A percentile compares a stretch with the other conserved stretches of the same genome.
Conservation (phyloP, 2,797 vertebrate species). For the Strix occidentalis region DNA sequence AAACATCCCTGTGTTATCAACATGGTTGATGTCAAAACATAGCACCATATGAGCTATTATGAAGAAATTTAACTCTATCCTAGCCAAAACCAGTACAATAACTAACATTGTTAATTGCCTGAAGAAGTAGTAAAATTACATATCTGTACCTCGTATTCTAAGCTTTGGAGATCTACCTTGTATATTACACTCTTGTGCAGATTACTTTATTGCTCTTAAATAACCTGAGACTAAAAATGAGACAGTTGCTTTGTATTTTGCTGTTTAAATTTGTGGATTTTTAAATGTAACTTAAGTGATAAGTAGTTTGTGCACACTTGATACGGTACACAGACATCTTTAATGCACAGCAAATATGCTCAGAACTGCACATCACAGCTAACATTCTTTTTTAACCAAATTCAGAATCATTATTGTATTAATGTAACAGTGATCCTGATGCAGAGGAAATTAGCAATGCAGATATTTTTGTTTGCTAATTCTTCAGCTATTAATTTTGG, state of each 20-base stretch:
- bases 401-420: neutral
- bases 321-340: accelerated
- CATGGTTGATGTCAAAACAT: neutral
- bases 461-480: neutral
- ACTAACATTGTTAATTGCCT: neutral
- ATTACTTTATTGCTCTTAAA: neutral
- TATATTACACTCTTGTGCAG: neutral
- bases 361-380: neutral
- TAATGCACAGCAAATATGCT: neutral
- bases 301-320: neutral
- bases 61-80: neutral
- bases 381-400: neutral
- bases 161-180: neutral
- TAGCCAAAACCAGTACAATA: neutral
- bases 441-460: neutral
- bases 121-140: neutral
- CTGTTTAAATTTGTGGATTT: neutral
- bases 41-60: neutral
- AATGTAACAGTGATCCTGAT: neutral
- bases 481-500: neutral
- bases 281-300: neutral
- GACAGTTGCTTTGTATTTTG: neutral
- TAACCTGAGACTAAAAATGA: neutral
- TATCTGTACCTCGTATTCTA: neutral
- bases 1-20: neutral